Base-by-base conservation (phyloP, 2,113 vertebrate species). In the Reinhardtius hippoglossoides region DNA sequence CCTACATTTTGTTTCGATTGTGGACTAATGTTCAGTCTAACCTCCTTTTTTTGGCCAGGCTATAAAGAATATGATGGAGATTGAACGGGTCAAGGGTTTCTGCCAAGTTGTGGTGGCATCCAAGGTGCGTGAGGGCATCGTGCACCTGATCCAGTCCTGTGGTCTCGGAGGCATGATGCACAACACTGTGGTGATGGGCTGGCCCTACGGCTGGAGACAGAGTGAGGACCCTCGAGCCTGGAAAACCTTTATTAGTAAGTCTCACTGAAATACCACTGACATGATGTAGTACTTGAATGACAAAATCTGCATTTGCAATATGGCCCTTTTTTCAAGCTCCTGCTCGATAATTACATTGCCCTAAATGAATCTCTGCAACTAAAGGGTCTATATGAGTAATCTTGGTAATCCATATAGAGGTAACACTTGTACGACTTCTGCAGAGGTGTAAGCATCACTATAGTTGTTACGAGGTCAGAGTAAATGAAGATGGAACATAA, bases 61-160 rank as follows among this genome's bases (percentile, higher is more conserved):
- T 20, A 97, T 99, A 79, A 99, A 99, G 92, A 97, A 98, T 83
- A 98, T 99, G 98, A 98, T 99, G 95, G 97, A 98, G 76, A 98
- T 98, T 46, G 98, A 99, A 89, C 96, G 96, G 69, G 98, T 99
- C 15, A 99, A 99, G 88, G 98, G 98, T 70, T 99, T 99, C 92
- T 99, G 97, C 90, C 98, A 99, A 89, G 96, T 98, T 0, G 96
- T 99, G 52, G 97, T 99, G 60, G 95, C 97, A 46, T 94, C 93
- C 67, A 98, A 98, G 88, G 95, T 99, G 61, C 93, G 96, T 0
- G 97, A 99, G 67, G 98, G 98, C 42, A 95, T 99, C 56, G 94
- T 96, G 40, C 98, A 99, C 83, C 94, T 99, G 82, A 98, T 99
- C 88, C 98, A 99, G 94, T 99, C 97, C 15, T 97, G 97, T 21